Evolutionary conservation across 2,888 invertebrate species (phyloP).

Genomic region (Drosophila planitibia): DNA sequence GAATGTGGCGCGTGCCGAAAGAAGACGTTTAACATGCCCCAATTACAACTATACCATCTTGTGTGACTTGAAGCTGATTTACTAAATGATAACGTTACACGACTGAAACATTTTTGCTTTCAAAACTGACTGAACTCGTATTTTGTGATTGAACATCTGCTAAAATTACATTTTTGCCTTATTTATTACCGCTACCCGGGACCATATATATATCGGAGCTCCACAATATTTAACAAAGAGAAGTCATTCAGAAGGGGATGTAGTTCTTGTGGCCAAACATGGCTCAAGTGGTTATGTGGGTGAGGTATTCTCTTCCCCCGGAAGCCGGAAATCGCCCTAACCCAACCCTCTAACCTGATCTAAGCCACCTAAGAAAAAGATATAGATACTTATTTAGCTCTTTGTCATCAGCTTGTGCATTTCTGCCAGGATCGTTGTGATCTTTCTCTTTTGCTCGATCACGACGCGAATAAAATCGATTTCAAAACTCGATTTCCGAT

Average conservation of each 20-base stretch:
- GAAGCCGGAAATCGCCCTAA: background rate
- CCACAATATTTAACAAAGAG: background rate
- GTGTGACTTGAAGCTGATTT: no score
- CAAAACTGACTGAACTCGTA: background rate
- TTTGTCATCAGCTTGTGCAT: rapidly evolving
- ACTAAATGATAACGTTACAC: background rate
- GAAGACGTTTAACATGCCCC: conserved; percentile 5
- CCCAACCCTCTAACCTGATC: background rate
- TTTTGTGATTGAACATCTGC: background rate
- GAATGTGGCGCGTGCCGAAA: conserved; percentile 25
- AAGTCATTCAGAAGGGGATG: background rate
- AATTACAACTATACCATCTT: background rate
- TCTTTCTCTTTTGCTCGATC: background rate
- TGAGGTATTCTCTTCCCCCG: background rate
- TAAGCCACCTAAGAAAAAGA: background rate
- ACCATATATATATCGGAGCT: background rate
- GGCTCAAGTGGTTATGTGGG: background rate
- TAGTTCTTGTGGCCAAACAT: background rate
- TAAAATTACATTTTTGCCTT: background rate
- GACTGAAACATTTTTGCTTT: background rate
- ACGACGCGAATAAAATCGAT: background rate
- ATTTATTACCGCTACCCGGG: no score
- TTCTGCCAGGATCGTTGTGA: background rate
- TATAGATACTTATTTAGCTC: background rate
- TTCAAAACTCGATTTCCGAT: background rate